Percentiles rank a stretch among this genome's conserved stretches.
phyloP scores from a whole-genome alignment of 37 sponge, comb jelly and placozoan genomes.

The Ianthella basta region DNA sequence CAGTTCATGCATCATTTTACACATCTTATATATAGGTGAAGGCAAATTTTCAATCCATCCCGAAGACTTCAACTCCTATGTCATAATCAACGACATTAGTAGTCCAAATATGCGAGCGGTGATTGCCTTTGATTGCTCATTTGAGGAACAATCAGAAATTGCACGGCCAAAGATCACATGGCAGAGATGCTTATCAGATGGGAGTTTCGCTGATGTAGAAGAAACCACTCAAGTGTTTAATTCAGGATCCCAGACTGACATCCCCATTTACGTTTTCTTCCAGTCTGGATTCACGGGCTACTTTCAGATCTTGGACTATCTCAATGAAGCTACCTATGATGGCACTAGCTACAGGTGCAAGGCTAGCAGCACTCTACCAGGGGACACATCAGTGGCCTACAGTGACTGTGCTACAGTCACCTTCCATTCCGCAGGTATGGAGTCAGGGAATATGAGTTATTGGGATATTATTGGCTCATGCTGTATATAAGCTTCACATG shows the following conservation, averaged over 20 bases:
- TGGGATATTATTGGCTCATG: too few species aligned
- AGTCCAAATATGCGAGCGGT: background rate
- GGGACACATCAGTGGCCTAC: background rate
- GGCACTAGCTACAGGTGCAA: constrained; percentile 7
- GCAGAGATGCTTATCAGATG: background rate
- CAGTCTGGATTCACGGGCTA: constrained; percentile 17
- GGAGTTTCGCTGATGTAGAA: background rate
- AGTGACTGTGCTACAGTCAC: background rate
- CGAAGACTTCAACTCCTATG: constrained; percentile 20
- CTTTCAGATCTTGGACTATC: background rate
- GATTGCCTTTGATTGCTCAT: background rate
- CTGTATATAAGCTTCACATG: too few species aligned
- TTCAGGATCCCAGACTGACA: background rate
- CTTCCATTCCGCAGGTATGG: background rate
- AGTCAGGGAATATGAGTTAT: background rate
- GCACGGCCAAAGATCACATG: background rate
- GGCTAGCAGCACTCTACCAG: background rate
- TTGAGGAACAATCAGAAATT: background rate
- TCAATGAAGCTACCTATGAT: background rate
- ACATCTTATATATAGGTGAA: background rate
- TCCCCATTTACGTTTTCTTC: background rate
- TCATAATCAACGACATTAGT: background rate
- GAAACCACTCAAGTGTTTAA: background rate
- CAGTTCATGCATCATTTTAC: too few species aligned
- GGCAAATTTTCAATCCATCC: background rate